Percentiles rank a stretch among this genome's conserved stretches.
phyloP scores from a whole-genome alignment of 1,140 invertebrate genomes.

The Macrosteles quadrilineatus region DNA sequence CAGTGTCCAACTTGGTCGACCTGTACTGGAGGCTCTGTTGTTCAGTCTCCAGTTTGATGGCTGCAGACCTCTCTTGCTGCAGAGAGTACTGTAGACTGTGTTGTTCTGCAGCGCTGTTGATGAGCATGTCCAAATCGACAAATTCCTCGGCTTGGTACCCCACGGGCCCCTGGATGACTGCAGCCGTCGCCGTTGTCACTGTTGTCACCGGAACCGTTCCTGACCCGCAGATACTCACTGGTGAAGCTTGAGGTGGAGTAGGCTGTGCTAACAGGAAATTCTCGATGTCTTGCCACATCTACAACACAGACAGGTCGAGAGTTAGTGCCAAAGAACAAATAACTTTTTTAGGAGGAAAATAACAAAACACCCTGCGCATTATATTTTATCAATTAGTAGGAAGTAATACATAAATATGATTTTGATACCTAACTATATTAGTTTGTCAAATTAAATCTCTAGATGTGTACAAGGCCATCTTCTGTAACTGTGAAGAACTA shows the following conservation, averaged over 20 bases:
- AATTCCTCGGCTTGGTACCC: constrained; percentile 48
- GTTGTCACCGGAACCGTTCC: constrained; percentile 29
- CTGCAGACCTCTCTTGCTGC: neutral
- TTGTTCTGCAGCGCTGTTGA: constrained; percentile 52
- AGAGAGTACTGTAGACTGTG: constrained; percentile 43
- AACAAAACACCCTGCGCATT: too few relatives aligned
- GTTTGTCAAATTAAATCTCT: too few relatives aligned
- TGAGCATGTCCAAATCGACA: constrained; percentile 53
- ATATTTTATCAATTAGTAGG: too few relatives aligned
- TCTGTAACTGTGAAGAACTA: too few relatives aligned
- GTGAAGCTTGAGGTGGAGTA: constrained; percentile 43
- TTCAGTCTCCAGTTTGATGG: constrained; percentile 12
- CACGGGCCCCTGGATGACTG: constrained; percentile 4
- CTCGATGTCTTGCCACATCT: constrained; percentile 59
- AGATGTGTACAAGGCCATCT: too few relatives aligned
- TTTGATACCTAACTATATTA: too few relatives aligned
- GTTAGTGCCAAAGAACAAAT: too few relatives aligned
- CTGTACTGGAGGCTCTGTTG: constrained; percentile 3
- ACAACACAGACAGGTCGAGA: constrained; percentile 43
- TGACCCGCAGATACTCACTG: constrained; percentile 39
- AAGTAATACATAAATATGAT: too few relatives aligned
- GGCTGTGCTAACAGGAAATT: constrained; percentile 51
- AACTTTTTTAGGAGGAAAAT: too few relatives aligned
- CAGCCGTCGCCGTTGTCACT: neutral
- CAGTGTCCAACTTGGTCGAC: neutral